phyloP scores from a whole-genome alignment of 2,113 vertebrate species.

The Micronisus gabar region DNA sequence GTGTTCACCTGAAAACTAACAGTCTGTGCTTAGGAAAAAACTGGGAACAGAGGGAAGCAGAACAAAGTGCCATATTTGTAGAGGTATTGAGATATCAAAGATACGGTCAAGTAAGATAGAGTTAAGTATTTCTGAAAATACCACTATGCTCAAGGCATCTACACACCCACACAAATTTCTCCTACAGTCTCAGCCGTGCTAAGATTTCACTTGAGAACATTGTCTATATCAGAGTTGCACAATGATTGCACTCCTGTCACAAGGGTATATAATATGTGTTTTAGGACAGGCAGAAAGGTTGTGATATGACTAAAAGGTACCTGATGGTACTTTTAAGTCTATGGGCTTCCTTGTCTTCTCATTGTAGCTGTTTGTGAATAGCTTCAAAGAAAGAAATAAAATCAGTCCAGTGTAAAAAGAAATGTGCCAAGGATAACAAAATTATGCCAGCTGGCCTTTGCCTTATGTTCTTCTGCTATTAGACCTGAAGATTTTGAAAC shows the following conservation, averaged over 20 bases:
- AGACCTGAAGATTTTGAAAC: not conserved
- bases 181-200: not conserved
- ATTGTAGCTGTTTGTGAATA: not conserved
- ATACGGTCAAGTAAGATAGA: not conserved
- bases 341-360: not conserved
- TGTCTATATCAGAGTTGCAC: not conserved
- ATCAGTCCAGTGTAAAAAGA: not conserved
- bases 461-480: constrained; percentile 1
- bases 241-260: not conserved
- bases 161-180: not conserved
- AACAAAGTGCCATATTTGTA: not conserved
- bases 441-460: constrained; percentile 10
- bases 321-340: not conserved
- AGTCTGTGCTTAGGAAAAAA: not conserved
- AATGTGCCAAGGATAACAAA: not conserved
- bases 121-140: not conserved
- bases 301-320: not conserved
- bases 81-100: not conserved
- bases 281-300: not conserved
- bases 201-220: not conserved
- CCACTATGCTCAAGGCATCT: not conserved
- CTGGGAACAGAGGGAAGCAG: not conserved
- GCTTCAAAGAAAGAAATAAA: not conserved
- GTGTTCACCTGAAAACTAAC: not conserved
- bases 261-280: not conserved